Evolutionary conservation across 2,888 invertebrate species (phyloP).

Genomic region (Emmelina monodactyla): DNA sequence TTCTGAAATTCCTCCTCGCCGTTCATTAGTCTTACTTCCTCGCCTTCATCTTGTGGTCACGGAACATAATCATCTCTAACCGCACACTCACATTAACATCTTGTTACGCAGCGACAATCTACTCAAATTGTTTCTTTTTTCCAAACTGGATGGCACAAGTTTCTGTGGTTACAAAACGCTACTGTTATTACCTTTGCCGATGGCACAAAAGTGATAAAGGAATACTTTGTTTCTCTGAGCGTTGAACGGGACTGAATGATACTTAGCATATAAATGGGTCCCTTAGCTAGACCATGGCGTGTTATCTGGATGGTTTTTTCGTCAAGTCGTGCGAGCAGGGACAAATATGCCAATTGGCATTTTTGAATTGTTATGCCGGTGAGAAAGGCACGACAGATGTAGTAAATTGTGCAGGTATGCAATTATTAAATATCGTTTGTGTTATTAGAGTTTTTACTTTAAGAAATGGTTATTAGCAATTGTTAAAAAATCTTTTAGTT

Average conservation of each 20-base stretch:
- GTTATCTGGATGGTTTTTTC: neutral
- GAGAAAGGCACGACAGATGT: no score
- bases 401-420: no score
- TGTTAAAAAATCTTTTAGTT: no score
- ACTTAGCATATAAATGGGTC: neutral
- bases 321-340: no score
- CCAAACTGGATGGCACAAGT: constrained; percentile 10
- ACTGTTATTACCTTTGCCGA: constrained; percentile 20
- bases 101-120: constrained; percentile 48
- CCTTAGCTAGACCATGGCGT: neutral
- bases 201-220: constrained; percentile 1
- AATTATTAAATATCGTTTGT: no score
- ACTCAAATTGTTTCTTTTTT: constrained; percentile 24
- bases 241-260: neutral
- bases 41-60: constrained; percentile 39
- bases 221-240: neutral
- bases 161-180: constrained; percentile 19
- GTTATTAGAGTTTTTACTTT: no score
- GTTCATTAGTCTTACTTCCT: constrained; percentile 30
- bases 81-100: constrained; percentile 27
- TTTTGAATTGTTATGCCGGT: no score
- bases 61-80: constrained; percentile 29
- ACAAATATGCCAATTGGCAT: no score
- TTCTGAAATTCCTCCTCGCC: constrained; percentile 16
- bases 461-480: no score